phyloP scores from a whole-genome alignment of 2,113 vertebrate genomes.

The Quiscalus mexicanus region DNA sequence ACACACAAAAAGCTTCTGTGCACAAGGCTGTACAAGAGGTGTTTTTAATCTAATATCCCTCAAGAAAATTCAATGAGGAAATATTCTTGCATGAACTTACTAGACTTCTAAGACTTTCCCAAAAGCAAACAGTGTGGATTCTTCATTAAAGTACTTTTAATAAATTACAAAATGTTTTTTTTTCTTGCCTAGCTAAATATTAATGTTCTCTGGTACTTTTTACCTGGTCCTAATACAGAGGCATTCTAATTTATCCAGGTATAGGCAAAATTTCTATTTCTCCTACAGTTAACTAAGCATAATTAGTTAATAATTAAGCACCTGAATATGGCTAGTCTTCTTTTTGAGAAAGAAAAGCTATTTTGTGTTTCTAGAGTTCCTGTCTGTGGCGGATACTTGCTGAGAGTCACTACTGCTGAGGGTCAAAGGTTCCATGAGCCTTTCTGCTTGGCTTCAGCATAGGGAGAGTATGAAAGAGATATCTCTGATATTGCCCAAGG shows the following conservation, averaged over 20 bases:
- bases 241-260: not conserved
- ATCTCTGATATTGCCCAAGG: not conserved
- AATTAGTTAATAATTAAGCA: not conserved
- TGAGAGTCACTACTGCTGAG: not conserved
- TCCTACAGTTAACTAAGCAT: not conserved
- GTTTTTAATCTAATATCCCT: not conserved
- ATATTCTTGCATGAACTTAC: not conserved
- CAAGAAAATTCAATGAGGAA: not conserved
- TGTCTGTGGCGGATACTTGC: not conserved
- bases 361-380: not conserved
- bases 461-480: not conserved
- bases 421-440: not conserved
- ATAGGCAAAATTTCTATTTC: not conserved
- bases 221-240: not conserved
- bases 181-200: not conserved
- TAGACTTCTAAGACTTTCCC: not conserved
- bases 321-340: not conserved
- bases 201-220: not conserved
- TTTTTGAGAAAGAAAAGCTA: not conserved
- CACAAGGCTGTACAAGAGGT: not conserved
- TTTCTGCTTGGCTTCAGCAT: not conserved
- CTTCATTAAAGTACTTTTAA: not conserved
- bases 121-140: not conserved
- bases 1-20: not conserved
- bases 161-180: not conserved